phyloP scores from a whole-genome alignment of 2,797 vertebrate genomes.

The Anas georgica region DNA sequence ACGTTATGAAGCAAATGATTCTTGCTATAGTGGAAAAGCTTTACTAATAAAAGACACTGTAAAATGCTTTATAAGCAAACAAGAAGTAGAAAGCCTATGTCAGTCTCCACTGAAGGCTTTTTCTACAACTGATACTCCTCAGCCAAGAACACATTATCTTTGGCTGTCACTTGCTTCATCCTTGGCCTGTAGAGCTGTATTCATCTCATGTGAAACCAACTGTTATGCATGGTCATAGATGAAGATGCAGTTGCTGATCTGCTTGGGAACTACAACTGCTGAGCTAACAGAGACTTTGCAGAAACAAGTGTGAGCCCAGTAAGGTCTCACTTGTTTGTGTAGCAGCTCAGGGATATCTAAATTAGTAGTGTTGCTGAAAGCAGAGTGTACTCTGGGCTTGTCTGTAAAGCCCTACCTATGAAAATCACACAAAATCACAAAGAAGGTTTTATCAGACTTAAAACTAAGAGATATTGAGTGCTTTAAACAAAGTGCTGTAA shows the following conservation, averaged over 20 bases:
- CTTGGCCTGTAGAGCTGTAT: background rate
- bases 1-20: background rate
- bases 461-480: background rate
- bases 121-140: background rate
- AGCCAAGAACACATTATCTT: background rate
- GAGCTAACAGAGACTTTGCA: background rate
- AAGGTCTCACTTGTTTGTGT: background rate
- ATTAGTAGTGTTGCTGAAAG: accelerated
- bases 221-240: background rate
- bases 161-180: background rate
- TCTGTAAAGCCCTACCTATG: background rate
- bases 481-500: background rate
- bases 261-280: background rate
- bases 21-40: background rate
- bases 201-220: background rate
- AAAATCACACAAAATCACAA: no score
- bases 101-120: background rate
- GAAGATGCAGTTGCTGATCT: background rate
- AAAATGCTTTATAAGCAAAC: background rate
- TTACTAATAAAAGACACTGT: background rate
- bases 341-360: accelerated
- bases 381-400: background rate
- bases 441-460: background rate
- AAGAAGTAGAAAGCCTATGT: background rate
- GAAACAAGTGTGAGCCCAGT: background rate